Conservation (phyloP, 1,140 invertebrate species). For the Steinernema khuongi region DNA sequence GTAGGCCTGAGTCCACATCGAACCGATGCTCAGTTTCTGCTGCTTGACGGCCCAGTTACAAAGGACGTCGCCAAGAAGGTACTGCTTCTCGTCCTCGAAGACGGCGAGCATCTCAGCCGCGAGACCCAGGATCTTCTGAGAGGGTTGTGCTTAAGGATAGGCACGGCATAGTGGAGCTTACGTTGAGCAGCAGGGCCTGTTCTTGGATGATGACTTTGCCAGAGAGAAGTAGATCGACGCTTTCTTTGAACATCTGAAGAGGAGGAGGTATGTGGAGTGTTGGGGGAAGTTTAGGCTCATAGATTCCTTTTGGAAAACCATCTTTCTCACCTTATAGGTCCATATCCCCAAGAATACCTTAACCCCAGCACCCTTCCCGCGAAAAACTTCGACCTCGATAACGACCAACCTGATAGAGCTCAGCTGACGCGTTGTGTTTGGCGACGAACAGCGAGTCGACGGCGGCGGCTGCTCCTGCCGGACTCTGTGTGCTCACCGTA, state of each 20-base stretch:
- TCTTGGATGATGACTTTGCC: constrained; percentile 42
- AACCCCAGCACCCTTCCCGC: background rate
- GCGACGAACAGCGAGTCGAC: constrained; percentile 44
- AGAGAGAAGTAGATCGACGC: constrained; percentile 49
- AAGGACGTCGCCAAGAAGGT: constrained; percentile 52
- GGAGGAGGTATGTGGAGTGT: background rate
- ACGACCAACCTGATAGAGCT: constrained; percentile 48
- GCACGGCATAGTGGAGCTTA: constrained; percentile 21
- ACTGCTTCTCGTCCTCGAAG: constrained; percentile 57
- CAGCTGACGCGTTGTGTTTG: constrained; percentile 52
- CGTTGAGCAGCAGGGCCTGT: constrained; percentile 40
- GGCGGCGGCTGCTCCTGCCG: constrained; percentile 31
- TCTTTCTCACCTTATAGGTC: background rate
- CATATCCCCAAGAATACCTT: background rate
- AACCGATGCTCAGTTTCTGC: constrained; percentile 56
- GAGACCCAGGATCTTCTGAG: constrained; percentile 39
- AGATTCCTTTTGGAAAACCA: background rate
- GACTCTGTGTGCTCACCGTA: background rate
- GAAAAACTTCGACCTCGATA: background rate
- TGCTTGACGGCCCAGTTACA: constrained; percentile 53
- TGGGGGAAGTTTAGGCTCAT: background rate
- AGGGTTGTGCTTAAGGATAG: constrained; percentile 6
- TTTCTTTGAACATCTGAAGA: constrained; percentile 51
- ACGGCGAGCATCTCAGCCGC: constrained; percentile 39
- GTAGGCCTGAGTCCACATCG: constrained; percentile 53